Base-by-base conservation (phyloP, 1,140 invertebrate species). In the Anastatus disparis region DNA sequence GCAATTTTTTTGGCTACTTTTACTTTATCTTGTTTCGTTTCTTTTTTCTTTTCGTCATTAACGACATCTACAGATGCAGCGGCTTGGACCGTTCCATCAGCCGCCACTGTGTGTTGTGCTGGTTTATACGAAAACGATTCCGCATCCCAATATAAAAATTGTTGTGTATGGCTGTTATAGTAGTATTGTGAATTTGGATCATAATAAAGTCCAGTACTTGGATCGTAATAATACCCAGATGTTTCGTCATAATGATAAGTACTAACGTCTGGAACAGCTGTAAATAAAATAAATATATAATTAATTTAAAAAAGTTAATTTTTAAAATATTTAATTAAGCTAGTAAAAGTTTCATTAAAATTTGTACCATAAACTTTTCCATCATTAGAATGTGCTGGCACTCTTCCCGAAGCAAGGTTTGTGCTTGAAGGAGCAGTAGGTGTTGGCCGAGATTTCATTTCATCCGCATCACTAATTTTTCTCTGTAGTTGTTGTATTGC, bases 1-100 rank as follows among this genome's bases (percentile, higher is more conserved):
- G 96, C 97, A 77, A 99, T 98, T 85, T 98, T 97, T 80, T 98
- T 98, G 1, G 97, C 97, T 15, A 97, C 95, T 87, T 98, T 98
- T 0, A 96, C 95, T 87, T 99, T 97, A 75, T 97, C 95, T 61
- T 94, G 91, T 75, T 94, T 92, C 42, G 88, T 89, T 68, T 88
- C 80, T 72, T 90, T 92, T 40, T 86, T 86, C 73, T 87, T 88
- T 3, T 85, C 80, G 13, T 87, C 85, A 56, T 86, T 83, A 72
- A 85, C 80, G 73, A 56, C 3, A n/a, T 62, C 66, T 12, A 13
- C 15, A 2, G 38, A 44, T 1, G 38, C 9, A 27, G 27, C 7
- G 0, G 44, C 4, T 12, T 10, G 17, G 2, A 22, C 4, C 2
- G 44, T 63, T 4, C 55, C 35, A n/a, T 67, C 70, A 9, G 58